Conservation (phyloP, 2,888 invertebrate genomes). For the Serripes groenlandicus region DNA sequence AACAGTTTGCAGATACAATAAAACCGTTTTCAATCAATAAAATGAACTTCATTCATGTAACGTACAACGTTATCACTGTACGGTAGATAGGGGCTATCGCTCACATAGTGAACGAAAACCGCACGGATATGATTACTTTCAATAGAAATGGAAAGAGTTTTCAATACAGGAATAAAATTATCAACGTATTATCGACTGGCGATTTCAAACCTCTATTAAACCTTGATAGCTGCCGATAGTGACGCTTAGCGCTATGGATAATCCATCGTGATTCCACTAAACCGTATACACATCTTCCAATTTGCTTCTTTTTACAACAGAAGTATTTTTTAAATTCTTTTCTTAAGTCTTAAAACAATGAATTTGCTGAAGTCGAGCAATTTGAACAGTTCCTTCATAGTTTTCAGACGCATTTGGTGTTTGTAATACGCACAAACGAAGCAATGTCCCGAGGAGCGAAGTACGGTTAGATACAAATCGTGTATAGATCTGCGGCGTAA, state of each 20-base stretch:
- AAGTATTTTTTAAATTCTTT: neutral
- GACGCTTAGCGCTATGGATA: neutral
- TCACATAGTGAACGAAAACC: constrained; percentile 39
- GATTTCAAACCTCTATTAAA: constrained; percentile 8
- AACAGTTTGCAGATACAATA: constrained; percentile 54
- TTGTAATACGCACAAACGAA: no score
- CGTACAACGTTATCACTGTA: constrained; percentile 49
- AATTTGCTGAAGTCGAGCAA: no score
- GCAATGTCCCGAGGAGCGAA: neutral
- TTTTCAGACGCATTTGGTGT: no score
- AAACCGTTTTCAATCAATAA: constrained; percentile 57
- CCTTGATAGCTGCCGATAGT: neutral
- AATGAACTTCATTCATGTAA: constrained; percentile 28
- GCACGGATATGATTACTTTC: constrained; percentile 45
- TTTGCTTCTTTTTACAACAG: neutral
- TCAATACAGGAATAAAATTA: constrained; percentile 68
- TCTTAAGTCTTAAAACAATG: no score
- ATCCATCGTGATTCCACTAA: neutral
- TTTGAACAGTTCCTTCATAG: no score
- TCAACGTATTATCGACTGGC: constrained; percentile 62
- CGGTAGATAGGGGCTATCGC: constrained; percentile 39
- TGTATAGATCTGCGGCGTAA: neutral
- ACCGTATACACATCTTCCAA: neutral
- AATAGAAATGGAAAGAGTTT: constrained; percentile 59
- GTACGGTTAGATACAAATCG: neutral